These are phyloP conservation scores for Phodopus roborovskii DNA, from an alignment of 2,113 vertebrate species.

Conservation along the genomic window DNA sequence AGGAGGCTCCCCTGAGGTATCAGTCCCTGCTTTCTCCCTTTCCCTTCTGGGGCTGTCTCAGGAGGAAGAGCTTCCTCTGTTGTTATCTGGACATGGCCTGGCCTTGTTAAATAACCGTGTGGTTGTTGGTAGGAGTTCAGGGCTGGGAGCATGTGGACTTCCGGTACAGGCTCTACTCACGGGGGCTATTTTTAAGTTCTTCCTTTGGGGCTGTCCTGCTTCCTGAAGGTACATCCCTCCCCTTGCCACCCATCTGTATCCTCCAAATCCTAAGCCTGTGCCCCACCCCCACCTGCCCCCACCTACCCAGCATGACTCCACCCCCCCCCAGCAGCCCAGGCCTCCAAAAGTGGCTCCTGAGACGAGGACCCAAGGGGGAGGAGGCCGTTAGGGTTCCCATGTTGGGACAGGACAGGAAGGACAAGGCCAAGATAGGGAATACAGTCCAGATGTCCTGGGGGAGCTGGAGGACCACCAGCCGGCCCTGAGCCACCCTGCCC, in stretches of 20 bases:
- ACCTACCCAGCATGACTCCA: no score
- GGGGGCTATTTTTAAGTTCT: slow-evolving; percentile 73
- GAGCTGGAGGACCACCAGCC: neutral
- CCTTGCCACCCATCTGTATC: neutral
- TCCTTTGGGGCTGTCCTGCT: slow-evolving; percentile 64
- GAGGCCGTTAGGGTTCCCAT: neutral
- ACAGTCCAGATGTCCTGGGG: no score
- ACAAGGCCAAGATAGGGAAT: fast-evolving
- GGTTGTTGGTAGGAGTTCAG: slow-evolving; percentile 1
- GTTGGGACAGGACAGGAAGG: neutral
- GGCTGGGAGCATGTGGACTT: slow-evolving; percentile 49
- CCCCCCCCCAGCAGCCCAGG: neutral
- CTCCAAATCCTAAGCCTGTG: neutral
- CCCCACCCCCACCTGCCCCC: neutral
- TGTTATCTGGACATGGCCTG: slow-evolving; percentile 5
- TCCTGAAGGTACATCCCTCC: slow-evolving; percentile 54
- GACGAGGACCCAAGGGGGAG: neutral
- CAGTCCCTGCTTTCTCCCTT: neutral
- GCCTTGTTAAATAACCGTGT: neutral
- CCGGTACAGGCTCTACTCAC: slow-evolving; percentile 62
- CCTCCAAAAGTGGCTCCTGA: neutral
- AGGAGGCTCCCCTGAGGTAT: neutral
- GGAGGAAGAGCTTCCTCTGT: neutral
- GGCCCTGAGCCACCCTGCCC: neutral
- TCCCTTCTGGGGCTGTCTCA: neutral